phyloP scores from a whole-genome alignment of 2,888 invertebrate genomes.

The Chesias legatella region DNA sequence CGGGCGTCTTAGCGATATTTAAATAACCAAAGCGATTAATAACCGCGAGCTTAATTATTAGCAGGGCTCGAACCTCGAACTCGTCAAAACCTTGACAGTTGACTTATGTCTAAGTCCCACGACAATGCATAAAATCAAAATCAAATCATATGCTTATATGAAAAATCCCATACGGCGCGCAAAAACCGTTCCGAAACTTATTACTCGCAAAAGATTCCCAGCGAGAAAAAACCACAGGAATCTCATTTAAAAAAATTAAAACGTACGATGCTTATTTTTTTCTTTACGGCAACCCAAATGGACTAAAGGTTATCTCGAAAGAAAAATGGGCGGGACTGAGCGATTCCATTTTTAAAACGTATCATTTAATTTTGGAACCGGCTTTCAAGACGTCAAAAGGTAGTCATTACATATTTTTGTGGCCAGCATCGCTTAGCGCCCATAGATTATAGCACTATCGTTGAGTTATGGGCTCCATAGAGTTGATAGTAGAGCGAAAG shows the following conservation, averaged over 20 bases:
- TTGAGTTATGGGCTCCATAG: slow-evolving; percentile 49
- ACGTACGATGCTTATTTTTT: slow-evolving; percentile 72
- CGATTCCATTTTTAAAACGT: slow-evolving; percentile 81
- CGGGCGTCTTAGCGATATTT: slow-evolving; percentile 57
- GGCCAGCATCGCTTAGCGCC: slow-evolving; percentile 68
- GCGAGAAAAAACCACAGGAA: slow-evolving; percentile 77
- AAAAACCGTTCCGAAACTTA: slow-evolving; percentile 67
- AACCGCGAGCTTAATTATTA: slow-evolving; percentile 65
- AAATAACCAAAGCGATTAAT: slow-evolving; percentile 73
- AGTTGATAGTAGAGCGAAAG: slow-evolving; percentile 22
- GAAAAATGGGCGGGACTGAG: slow-evolving; percentile 78
- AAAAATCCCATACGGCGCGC: slow-evolving; percentile 59
- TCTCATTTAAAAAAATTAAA: slow-evolving; percentile 80
- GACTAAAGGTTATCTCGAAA: slow-evolving; percentile 77
- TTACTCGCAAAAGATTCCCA: slow-evolving; percentile 69
- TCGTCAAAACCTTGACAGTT: slow-evolving; percentile 61
- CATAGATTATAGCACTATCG: slow-evolving; percentile 56
- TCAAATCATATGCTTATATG: slow-evolving; percentile 48
- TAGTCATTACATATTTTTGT: slow-evolving; percentile 77
- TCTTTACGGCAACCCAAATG: slow-evolving; percentile 73
- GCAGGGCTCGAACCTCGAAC: slow-evolving; percentile 55
- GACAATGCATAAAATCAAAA: slow-evolving; percentile 54
- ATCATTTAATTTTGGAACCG: slow-evolving; percentile 80
- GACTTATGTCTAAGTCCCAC: slow-evolving; percentile 53
- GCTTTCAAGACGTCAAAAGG: slow-evolving; percentile 79